Base-by-base conservation (phyloP, 2,797 vertebrate species). In the Coreius guichenoti region DNA sequence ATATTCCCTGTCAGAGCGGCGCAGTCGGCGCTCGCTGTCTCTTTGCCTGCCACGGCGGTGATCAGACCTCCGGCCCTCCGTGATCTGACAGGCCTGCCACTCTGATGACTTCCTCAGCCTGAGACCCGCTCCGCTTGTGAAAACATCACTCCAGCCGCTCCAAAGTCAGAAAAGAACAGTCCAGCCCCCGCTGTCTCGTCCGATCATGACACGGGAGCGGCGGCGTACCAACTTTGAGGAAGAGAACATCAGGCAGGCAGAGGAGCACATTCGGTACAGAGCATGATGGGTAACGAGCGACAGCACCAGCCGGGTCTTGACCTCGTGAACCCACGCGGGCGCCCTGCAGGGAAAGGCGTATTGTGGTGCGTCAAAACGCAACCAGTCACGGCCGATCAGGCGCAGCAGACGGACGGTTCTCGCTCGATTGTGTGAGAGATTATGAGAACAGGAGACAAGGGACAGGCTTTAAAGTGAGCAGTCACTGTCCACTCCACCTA, bases 61-160 rank as follows among this genome's bases (percentile, higher is more conserved):
- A 89, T 87, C 89, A 89, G 74, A 85, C 86, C 84, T 67, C 47
- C 92, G 96, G 90, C 94, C 94, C 95, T 96, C 94, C 70, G 93
- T 96, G 94, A 97, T 96, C 96, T 98, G 98, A 99, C 98, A 99
- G 97, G 93, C 93, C 95, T 96, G 98, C 96, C 98, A 98, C 95
- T 96, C 95, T 94, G 96, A 99, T 98, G 95, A 97, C 94, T 93
- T 95, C 94, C 94, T 97, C 95, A 95, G 93, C 92, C 80, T 56
- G 86, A 85, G 88, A 85, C 82, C 43, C 31, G 63, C 78, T 45
- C n/a, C 51, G 63, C 33, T 72, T 85, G 72, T 87, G 87, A 90
- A 88, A 82, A 83, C 84, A 67, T 83, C 70, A 69, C 83, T 88
- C 78, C 61, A 70, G 45, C 85, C 76, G n/a, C 83, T 82, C 95